A percentile compares a stretch with the other conserved stretches of the same genome.
Conservation (phyloP, 1,140 invertebrate species). For the Bicyclus anynana region DNA sequence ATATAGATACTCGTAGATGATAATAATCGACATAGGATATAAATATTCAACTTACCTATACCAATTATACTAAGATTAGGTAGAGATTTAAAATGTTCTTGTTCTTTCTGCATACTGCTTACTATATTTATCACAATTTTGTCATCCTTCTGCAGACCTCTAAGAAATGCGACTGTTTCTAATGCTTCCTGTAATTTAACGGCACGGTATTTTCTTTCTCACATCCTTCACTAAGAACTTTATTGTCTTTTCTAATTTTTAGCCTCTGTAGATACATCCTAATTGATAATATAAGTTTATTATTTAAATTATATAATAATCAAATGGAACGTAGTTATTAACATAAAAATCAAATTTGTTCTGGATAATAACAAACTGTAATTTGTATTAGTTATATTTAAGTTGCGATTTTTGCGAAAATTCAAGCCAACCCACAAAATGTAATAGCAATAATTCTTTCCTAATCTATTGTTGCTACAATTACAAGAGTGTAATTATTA, state of each 20-base stretch:
- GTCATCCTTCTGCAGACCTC: slow-evolving; percentile 17
- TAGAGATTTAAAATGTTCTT: slow-evolving; percentile 12
- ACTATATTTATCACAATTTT: slow-evolving; percentile 15
- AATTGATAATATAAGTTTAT: not conserved
- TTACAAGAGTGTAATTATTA: slow-evolving; percentile 6
- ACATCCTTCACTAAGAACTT: not conserved
- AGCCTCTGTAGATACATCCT: not conserved
- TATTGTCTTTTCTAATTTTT: not conserved
- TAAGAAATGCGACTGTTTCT: slow-evolving; percentile 15
- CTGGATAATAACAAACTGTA: too few relatives aligned
- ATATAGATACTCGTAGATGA: too few relatives aligned
- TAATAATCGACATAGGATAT: too few relatives aligned
- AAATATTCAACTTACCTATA: slow-evolving; percentile 13
- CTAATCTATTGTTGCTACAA: too few relatives aligned
- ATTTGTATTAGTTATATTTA: too few relatives aligned
- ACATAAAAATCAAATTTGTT: not conserved
- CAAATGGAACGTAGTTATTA: too few relatives aligned
- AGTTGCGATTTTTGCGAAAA: too few relatives aligned
- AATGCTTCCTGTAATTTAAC: slow-evolving; percentile 17
- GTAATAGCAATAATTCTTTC: too few relatives aligned
- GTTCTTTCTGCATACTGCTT: slow-evolving; percentile 19
- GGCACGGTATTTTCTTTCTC: not conserved
- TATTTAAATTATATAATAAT: too few relatives aligned
- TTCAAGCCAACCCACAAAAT: too few relatives aligned
- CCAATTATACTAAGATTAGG: slow-evolving; percentile 10